phyloP scores from a whole-genome alignment of 2,797 vertebrate species.

The Leptatherina wallacei region DNA sequence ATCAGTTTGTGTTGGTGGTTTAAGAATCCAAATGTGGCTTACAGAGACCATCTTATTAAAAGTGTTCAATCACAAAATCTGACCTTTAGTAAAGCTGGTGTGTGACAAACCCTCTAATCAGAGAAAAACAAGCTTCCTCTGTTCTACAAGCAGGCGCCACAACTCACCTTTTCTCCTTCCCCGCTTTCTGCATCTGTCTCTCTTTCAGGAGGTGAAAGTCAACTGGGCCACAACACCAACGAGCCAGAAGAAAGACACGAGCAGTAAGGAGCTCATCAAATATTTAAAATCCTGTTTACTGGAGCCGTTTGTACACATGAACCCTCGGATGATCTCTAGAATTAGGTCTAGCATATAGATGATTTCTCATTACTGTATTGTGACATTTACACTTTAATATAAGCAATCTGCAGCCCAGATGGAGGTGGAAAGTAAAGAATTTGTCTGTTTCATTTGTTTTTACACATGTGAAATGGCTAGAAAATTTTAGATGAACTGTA shows the following conservation, averaged over 20 bases:
- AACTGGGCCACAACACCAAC: constrained; percentile 99
- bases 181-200: constrained; percentile 56
- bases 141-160: background rate
- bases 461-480: too few species aligned
- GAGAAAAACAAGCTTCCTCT: constrained; percentile 60
- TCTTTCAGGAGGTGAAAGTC: constrained; percentile 95
- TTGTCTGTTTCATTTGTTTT: too few species aligned
- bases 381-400: too few species aligned
- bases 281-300: background rate
- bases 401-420: too few species aligned
- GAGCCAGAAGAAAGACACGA: constrained; percentile 99
- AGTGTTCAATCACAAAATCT: constrained; percentile 59
- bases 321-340: too few species aligned
- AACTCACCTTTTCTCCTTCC: constrained; percentile 54
- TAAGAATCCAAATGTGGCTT: constrained; percentile 56
- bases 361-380: too few species aligned
- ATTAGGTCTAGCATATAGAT: too few species aligned
- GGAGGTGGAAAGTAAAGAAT: too few species aligned
- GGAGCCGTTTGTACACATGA: too few species aligned
- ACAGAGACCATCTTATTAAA: constrained; percentile 50
- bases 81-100: constrained; percentile 66
- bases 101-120: constrained; percentile 72
- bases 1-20: constrained; percentile 61
- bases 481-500: too few species aligned
- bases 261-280: constrained; percentile 88